phyloP scores from a whole-genome alignment of 1,140 invertebrate genomes.

The Anthonomus grandis region DNA sequence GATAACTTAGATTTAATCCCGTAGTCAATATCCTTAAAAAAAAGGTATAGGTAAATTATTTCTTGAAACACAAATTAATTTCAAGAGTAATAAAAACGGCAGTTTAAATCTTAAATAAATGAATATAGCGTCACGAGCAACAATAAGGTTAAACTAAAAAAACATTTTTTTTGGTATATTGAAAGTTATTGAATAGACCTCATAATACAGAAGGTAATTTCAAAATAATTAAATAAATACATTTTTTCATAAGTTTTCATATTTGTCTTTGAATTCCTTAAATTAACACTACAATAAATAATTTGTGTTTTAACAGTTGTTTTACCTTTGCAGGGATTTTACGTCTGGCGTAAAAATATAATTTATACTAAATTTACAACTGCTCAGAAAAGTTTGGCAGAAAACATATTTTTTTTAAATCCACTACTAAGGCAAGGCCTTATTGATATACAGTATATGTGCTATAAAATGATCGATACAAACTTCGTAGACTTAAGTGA shows the following conservation, averaged over 20 bases:
- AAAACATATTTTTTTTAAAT: conserved; percentile 71
- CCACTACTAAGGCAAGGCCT: conserved; percentile 66
- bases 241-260: too few species aligned
- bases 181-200: background rate
- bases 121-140: too few species aligned
- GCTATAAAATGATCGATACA: conserved; percentile 60
- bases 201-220: background rate
- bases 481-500: conserved; percentile 56
- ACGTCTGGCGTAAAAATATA: conserved; percentile 75
- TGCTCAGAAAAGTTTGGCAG: conserved; percentile 57
- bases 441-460: conserved; percentile 67
- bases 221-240: too few species aligned
- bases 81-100: too few species aligned
- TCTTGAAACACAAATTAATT: too few species aligned
- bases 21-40: too few species aligned
- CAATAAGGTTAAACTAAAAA: too few species aligned
- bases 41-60: too few species aligned
- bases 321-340: conserved; percentile 56
- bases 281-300: background rate
- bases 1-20: too few species aligned
- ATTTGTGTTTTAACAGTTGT: too few species aligned
- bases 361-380: conserved; percentile 62
- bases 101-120: too few species aligned
- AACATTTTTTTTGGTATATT: background rate
- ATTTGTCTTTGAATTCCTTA: background rate